Conservation (phyloP, 2,888 invertebrate genomes). For the Coelinius sp. region DNA sequence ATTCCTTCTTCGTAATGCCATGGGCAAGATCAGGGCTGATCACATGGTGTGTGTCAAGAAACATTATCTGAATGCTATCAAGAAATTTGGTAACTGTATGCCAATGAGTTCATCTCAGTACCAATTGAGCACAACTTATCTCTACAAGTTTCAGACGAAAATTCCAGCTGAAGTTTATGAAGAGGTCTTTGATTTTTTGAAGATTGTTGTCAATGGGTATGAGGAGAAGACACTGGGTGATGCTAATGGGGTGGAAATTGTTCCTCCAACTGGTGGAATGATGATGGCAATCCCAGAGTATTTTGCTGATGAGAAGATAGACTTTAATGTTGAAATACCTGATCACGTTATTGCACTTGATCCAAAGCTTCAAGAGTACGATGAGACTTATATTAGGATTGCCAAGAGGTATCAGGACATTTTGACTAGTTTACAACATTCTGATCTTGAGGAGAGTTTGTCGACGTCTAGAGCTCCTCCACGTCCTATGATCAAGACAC, state of each 20-base stretch:
- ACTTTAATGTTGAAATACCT: constrained; percentile 73
- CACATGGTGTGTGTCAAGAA: constrained; percentile 75
- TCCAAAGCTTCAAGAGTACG: constrained; percentile 71
- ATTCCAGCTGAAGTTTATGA: constrained; percentile 71
- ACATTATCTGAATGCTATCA: constrained; percentile 65
- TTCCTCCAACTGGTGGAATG: constrained; percentile 71
- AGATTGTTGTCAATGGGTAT: constrained; percentile 55
- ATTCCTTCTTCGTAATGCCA: constrained; percentile 74
- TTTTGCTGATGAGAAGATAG: constrained; percentile 57
- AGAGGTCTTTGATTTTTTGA: constrained; percentile 63
- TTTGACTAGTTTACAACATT: constrained; percentile 55
- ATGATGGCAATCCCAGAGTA: constrained; percentile 72
- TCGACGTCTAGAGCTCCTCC: not conserved
- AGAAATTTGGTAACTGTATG: constrained; percentile 69
- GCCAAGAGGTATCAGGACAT: constrained; percentile 68
- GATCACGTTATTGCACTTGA: constrained; percentile 74
- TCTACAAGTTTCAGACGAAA: constrained; percentile 71
- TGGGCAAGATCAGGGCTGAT: constrained; percentile 75
- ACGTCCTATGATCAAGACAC: not conserved
- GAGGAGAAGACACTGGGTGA: constrained; percentile 23
- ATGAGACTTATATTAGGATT: constrained; percentile 70
- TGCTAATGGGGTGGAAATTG: constrained; percentile 62
- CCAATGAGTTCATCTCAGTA: constrained; percentile 73
- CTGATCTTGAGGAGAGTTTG: not conserved
- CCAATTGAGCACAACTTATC: constrained; percentile 68